Evolutionary conservation across 2,888 invertebrate genomes (phyloP).

Genomic region (Drosophila pseudotakahashii): DNA sequence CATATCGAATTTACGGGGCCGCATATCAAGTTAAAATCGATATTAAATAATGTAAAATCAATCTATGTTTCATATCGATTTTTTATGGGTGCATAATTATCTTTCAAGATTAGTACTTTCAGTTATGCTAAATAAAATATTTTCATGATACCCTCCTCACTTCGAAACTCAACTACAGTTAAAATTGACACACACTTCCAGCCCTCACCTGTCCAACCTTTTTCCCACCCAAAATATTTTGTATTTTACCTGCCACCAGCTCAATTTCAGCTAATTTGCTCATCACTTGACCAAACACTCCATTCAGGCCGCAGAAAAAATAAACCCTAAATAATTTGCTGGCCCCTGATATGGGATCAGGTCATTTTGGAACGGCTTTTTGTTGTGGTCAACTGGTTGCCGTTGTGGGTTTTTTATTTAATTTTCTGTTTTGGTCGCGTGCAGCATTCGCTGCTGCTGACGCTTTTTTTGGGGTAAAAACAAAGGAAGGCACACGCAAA

Average conservation of each 20-base stretch:
- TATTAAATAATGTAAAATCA: too few relatives aligned
- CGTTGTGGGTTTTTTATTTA: conserved; percentile 15
- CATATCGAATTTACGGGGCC: too few relatives aligned
- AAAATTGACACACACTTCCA: conserved; percentile 21
- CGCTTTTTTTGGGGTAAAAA: conserved; percentile 19
- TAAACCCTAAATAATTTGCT: conserved; percentile 34
- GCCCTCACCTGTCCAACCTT: conserved; percentile 5
- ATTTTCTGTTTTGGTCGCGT: conserved; percentile 38
- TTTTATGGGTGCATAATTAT: too few relatives aligned
- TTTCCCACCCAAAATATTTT: conserved; percentile 28
- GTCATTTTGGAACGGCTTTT: conserved; percentile 21
- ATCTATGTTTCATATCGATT: too few relatives aligned
- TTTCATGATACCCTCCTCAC: not conserved
- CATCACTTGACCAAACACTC: conserved; percentile 69
- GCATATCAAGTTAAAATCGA: too few relatives aligned
- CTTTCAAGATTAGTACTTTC: too few relatives aligned
- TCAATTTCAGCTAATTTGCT: conserved; percentile 73
- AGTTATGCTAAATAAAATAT: too few relatives aligned
- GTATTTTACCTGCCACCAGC: conserved; percentile 55
- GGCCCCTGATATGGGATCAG: conserved; percentile 39
- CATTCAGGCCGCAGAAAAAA: conserved; percentile 36
- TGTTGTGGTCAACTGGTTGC: conserved; percentile 35
- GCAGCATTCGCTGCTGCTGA: conserved; percentile 21
- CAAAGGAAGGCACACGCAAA: conserved; percentile 42
- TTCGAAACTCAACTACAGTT: conserved; percentile 1